Percentiles rank a stretch among this genome's conserved stretches.
These are phyloP conservation scores for Helostoma temminkii DNA, from an alignment of 2,797 vertebrate genomes.

Conservation along the genomic window DNA sequence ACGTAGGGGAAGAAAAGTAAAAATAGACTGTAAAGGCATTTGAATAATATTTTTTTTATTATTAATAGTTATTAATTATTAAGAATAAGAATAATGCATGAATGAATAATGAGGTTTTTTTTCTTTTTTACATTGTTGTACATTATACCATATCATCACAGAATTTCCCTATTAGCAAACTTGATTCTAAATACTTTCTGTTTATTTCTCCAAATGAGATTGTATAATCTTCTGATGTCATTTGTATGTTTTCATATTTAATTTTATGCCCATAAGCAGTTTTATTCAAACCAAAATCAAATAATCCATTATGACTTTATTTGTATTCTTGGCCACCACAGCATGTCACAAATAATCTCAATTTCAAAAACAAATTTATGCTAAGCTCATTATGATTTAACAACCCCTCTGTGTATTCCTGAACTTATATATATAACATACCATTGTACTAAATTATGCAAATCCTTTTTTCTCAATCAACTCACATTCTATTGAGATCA, in stretches of 20 bases:
- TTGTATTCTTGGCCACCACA: conserved; percentile 26
- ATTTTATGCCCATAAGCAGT: not conserved
- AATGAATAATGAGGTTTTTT: no score
- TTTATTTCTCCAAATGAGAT: not conserved
- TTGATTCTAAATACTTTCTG: not conserved
- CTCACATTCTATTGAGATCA: conserved; percentile 30
- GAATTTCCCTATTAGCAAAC: not conserved
- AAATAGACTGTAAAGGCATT: no score
- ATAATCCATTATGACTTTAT: conserved; percentile 19
- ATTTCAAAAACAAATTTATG: conserved; percentile 44
- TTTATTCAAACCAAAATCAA: conserved; percentile 17
- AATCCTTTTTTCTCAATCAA: conserved; percentile 59
- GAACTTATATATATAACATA: conserved; percentile 33
- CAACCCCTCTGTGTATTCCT: conserved; percentile 30
- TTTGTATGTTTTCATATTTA: not conserved
- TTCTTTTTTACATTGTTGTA: no score
- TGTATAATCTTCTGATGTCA: not conserved
- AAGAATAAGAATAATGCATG: no score
- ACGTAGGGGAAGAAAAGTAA: no score
- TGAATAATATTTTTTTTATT: no score
- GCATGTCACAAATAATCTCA: conserved; percentile 40
- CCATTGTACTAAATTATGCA: conserved; percentile 50
- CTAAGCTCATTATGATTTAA: conserved; percentile 54
- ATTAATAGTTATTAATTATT: no score
- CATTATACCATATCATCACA: no score